Base-by-base conservation (phyloP, 2,113 vertebrate genomes). In the Ceyx margarethae region DNA sequence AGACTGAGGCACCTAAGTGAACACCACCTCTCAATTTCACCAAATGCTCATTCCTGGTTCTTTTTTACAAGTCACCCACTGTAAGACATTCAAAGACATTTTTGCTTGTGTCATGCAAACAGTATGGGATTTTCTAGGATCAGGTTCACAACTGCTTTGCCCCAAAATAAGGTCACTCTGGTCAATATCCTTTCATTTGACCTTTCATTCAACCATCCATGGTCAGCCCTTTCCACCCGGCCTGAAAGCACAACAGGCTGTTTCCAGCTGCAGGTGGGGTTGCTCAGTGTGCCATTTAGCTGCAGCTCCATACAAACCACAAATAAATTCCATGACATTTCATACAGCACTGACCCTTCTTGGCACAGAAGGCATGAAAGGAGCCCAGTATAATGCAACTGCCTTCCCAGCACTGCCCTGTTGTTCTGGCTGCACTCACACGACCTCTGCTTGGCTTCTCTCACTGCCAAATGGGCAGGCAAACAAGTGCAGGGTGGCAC, bases 331-430 rank as follows among this genome's bases (percentile, higher is more conserved):
- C 81, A 20, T 6, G 37, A 16, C 62, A 22, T 48, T 77, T 50
- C 25, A 43, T 29, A 43, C 28, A 68, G 51, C 4, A 1, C 68
- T 37, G 65, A 76, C 46, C 76, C 35, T 33, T 46, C 5, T n/a
- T 87, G 68, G 66, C 22, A 77, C n/a, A 50, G 85, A 48, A 62
- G 26, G 61, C 85, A 90, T 75, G 68, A 92, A 96, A 95, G 74
- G 33, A 81, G 45, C 28, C 28, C 57, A 54, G 42, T 73, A 72
- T 42, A 66, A 58, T 3, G 6, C 10, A 15, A 31, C 22, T 26
- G 85, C 6, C 2, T 31, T 54, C 87, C 51, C 23, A 1, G 60
- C 46, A 10, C 43, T 10, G 56, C 43, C 7, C 0, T 0, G 7
- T 62, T 90, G 3, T 13, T 57, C 91, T 67, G 71, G 78, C 67